These are phyloP conservation scores for Sesia bembeciformis DNA, from an alignment of 2,888 invertebrate species.

Conservation along the genomic window DNA sequence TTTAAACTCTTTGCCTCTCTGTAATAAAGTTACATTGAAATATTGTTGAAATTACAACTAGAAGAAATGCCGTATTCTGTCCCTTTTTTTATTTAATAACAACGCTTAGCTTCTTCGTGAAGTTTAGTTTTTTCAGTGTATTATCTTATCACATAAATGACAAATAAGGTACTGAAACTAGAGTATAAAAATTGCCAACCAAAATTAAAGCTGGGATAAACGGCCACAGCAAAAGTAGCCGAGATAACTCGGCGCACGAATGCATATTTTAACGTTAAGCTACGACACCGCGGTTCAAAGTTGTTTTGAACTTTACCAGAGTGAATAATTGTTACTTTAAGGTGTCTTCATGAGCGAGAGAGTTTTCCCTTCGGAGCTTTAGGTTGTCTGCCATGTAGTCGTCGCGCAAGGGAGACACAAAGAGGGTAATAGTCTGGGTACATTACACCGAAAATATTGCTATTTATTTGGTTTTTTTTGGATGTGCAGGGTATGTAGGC, in stretches of 20 bases:
- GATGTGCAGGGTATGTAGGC: slow-evolving; percentile 27
- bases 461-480: slow-evolving; percentile 6
- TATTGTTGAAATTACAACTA: no score
- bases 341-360: neutral
- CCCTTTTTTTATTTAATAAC: no score
- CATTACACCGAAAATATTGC: no score
- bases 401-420: no score
- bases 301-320: slow-evolving; percentile 52
- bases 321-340: slow-evolving; percentile 49
- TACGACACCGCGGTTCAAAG: slow-evolving; percentile 51
- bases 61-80: no score
- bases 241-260: slow-evolving; percentile 57
- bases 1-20: no score
- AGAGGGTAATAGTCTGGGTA: no score
- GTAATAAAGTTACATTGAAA: no score
- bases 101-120: no score
- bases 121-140: no score
- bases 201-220: slow-evolving; percentile 47
- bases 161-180: no score
- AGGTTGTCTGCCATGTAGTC: no score
- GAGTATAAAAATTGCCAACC: slow-evolving; percentile 20
- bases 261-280: slow-evolving; percentile 67
- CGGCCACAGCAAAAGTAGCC: slow-evolving; percentile 50
- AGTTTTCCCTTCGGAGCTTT: neutral
- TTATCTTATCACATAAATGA: neutral